Conservation (phyloP, 1,140 invertebrate species). For the Bursaphelenchus mucronatus region DNA sequence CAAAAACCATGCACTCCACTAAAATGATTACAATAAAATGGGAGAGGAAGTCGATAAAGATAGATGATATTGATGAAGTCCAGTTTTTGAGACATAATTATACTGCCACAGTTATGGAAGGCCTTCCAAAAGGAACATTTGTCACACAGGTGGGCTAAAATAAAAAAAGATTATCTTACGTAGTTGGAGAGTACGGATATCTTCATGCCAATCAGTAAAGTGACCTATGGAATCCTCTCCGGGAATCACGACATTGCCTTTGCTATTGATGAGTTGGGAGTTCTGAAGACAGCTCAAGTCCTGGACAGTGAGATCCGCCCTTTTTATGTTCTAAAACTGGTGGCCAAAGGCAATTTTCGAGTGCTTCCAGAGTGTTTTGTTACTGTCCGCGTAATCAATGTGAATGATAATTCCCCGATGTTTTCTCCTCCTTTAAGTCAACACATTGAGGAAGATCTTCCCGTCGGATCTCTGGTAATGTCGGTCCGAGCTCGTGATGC, state of each 20-base stretch:
- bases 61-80: background rate
- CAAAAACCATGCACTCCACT: conserved; percentile 20
- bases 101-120: conserved; percentile 29
- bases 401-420: conserved; percentile 43
- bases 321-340: conserved; percentile 33
- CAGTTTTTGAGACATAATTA: conserved; percentile 35
- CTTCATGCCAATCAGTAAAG: background rate
- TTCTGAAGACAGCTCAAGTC: conserved; percentile 31
- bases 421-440: conserved; percentile 16
- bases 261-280: conserved; percentile 33
- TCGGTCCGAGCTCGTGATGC: conserved; percentile 32
- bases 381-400: conserved; percentile 31
- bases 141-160: conserved; percentile 35
- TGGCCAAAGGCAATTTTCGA: background rate
- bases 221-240: conserved; percentile 27
- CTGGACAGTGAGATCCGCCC: conserved; percentile 39
- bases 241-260: conserved; percentile 44
- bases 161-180: conserved; percentile 16
- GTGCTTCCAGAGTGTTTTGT: conserved; percentile 25
- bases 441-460: conserved; percentile 38
- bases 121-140: conserved; percentile 45
- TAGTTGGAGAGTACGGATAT: conserved; percentile 30
- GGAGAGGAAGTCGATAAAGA: conserved; percentile 30
- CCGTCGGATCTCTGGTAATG: conserved; percentile 30
- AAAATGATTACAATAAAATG: conserved; percentile 30